Percentiles rank a stretch among this genome's conserved stretches.
Evolutionary conservation across 2,888 invertebrate species (phyloP).

Genomic region (Unio pictorum): DNA sequence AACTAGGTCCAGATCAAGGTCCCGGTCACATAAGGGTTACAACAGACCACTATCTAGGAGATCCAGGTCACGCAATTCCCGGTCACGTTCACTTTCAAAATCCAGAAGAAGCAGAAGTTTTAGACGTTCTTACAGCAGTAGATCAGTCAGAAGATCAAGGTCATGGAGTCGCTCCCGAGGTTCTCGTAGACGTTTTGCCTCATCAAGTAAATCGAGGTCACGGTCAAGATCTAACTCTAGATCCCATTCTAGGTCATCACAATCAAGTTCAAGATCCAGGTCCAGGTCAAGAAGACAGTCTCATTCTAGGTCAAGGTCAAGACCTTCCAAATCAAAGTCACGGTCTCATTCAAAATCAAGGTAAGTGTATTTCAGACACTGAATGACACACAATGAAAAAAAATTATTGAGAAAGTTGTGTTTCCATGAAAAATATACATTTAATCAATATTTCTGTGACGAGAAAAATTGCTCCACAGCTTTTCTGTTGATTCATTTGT

Average conservation of each 20-base stretch:
- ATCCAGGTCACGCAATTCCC: conserved; percentile 1
- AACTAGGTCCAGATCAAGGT: conserved; percentile 32
- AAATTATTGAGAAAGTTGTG: not conserved
- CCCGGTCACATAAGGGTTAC: conserved; percentile 11
- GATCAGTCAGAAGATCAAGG: conserved; percentile 37
- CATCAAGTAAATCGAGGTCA: conserved; percentile 21
- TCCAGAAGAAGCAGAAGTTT: conserved; percentile 5
- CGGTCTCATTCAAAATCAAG: conserved; percentile 37
- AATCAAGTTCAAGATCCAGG: conserved; percentile 60
- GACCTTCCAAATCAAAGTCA: conserved; percentile 23
- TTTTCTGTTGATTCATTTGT: too few relatives aligned
- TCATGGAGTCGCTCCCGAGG: conserved; percentile 19
- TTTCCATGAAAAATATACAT: too few relatives aligned
- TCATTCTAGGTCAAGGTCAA: conserved; percentile 27
- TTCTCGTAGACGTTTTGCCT: conserved; percentile 9
- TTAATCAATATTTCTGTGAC: too few relatives aligned
- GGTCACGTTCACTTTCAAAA: conserved; percentile 15
- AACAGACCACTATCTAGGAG: conserved; percentile 6
- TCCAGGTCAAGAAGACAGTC: conserved; percentile 31
- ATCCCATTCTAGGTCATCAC: conserved; percentile 47
- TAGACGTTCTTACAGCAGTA: conserved; percentile 1
- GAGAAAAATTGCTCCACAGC: too few relatives aligned
- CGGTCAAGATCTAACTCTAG: conserved; percentile 39
- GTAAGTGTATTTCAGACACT: conserved; percentile 3
- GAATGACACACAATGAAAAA: not conserved